A percentile compares a stretch with the other conserved stretches of the same genome.
phyloP scores from a whole-genome alignment of 2,113 vertebrate genomes.

The Sinocyclocheilus grahami region DNA sequence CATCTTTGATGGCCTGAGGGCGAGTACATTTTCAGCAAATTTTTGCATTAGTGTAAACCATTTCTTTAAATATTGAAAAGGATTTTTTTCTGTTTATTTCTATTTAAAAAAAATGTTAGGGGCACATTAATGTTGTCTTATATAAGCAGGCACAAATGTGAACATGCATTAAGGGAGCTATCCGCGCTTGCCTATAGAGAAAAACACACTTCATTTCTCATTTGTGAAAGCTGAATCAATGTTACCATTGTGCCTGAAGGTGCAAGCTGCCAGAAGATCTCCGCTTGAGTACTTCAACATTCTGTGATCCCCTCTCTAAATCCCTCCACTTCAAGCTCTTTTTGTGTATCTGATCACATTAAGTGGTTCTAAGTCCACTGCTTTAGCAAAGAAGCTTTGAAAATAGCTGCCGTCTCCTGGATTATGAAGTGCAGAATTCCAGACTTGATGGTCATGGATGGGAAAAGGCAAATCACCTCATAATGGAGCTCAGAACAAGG shows the following conservation, averaged over 20 bases:
- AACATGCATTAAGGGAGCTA: not conserved
- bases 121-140: not conserved
- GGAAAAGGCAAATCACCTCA: not conserved
- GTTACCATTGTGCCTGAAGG: constrained; percentile 23
- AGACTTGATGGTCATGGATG: constrained; percentile 33
- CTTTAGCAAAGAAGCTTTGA: constrained; percentile 40
- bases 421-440: constrained; percentile 40
- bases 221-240: constrained; percentile 38
- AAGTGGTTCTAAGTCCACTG: constrained; percentile 11
- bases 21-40: not conserved
- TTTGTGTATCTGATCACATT: constrained; percentile 32
- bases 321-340: constrained; percentile 23
- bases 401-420: constrained; percentile 28
- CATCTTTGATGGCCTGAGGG: not conserved
- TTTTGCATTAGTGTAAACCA: not conserved
- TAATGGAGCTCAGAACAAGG: constrained; percentile 7
- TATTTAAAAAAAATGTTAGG: not conserved
- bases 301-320: constrained; percentile 28
- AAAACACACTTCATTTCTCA: constrained; percentile 23
- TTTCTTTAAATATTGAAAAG: not conserved
- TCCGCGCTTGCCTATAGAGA: not conserved
- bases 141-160: not conserved
- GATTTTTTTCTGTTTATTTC: not conserved
- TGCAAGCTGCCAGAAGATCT: constrained; percentile 11
- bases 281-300: constrained; percentile 23